phyloP scores from a whole-genome alignment of 2,797 vertebrate species.

The Sebastes diaconus region DNA sequence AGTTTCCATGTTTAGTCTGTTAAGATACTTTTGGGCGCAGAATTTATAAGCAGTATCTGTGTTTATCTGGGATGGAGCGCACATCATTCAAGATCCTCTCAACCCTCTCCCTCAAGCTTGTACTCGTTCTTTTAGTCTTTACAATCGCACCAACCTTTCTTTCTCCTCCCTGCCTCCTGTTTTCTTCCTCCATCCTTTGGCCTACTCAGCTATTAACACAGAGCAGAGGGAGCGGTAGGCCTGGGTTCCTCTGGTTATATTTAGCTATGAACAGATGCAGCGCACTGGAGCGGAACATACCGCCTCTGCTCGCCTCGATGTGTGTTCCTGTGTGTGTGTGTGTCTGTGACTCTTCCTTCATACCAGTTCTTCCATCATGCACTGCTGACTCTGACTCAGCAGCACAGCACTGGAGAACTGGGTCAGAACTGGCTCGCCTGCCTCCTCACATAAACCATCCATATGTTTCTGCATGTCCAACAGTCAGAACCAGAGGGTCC shows the following conservation, averaged over 20 bases:
- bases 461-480: background rate
- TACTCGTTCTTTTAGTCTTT: conserved; percentile 14
- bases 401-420: conserved; percentile 56
- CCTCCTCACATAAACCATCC: conserved; percentile 2
- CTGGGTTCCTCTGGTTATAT: conserved; percentile 76
- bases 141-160: conserved; percentile 15
- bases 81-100: conserved; percentile 13
- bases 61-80: conserved; percentile 31
- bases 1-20: conserved; percentile 51
- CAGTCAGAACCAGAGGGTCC: background rate
- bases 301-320: conserved; percentile 62
- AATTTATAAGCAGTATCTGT: conserved; percentile 16
- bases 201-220: conserved; percentile 56
- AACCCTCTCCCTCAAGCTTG: conserved; percentile 2
- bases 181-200: conserved; percentile 52
- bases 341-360: conserved; percentile 49
- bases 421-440: conserved; percentile 55
- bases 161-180: conserved; percentile 9
- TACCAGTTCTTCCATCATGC: conserved; percentile 69
- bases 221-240: conserved; percentile 58
- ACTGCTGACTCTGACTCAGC: conserved; percentile 74
- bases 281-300: conserved; percentile 71
- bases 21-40: conserved; percentile 2
- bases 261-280: conserved; percentile 80
- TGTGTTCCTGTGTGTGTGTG: conserved; percentile 36